Evolutionary conservation across 2,797 vertebrate genomes (phyloP).

Genomic region (Malurus leucopterus): DNA sequence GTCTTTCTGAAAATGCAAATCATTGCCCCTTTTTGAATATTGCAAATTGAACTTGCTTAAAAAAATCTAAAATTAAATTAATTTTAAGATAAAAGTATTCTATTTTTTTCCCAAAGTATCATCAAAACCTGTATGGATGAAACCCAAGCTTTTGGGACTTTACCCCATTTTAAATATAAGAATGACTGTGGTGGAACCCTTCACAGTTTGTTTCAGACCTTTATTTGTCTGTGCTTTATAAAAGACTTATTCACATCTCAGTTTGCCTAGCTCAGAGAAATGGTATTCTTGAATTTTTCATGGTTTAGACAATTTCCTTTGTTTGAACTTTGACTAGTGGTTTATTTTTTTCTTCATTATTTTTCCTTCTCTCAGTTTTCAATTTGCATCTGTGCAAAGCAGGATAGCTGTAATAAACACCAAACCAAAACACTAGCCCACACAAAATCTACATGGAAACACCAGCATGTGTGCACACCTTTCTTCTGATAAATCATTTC

Average conservation of each 20-base stretch:
- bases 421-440: not conserved
- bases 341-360: not conserved
- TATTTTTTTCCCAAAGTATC: no score
- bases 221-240: not conserved
- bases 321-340: not conserved
- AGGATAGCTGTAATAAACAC: not conserved
- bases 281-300: not conserved
- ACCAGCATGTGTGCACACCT: not conserved
- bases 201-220: not conserved
- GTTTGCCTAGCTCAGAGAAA: not conserved
- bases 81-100: no score
- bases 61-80: not conserved
- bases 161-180: not conserved
- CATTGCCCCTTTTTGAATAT: not conserved
- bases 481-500: not conserved
- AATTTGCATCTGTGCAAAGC: not conserved
- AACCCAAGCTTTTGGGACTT: not conserved
- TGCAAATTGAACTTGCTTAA: not conserved
- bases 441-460: not conserved
- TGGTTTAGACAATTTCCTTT: not conserved
- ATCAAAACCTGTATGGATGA: not conserved
- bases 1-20: not conserved
- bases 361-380: not conserved
- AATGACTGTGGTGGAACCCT: not conserved
- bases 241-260: not conserved